Base-by-base conservation (phyloP, 1,140 invertebrate species). In the Leucophenga varia region DNA sequence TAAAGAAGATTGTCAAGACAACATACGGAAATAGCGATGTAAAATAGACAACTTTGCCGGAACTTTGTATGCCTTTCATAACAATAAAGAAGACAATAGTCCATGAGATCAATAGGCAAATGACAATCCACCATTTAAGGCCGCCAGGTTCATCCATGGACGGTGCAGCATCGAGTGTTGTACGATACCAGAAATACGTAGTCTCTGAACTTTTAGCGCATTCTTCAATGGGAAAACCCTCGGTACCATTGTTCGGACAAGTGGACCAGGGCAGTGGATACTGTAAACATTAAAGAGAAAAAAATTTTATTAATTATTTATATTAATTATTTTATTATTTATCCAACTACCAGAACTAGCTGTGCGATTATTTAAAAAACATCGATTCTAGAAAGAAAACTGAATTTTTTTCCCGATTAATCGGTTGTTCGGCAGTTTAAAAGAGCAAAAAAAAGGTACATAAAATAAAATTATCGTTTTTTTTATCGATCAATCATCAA, bases 21-120 rank as follows among this genome's bases (percentile, higher is more conserved):
- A 93, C 77, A 77, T 98, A 98, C 2, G 95, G 95, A 74, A 97
- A 97, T 57, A 95, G 82, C 3, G 95, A 95, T 16, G 95, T 98
- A 77, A 97, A 94, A 70, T 97, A 98, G 19, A 95, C 91, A 52
- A 95, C 95, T 82, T 97, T 98, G 72, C 95, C 95, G 51, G 93
- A 96, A 57, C 91, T 94, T 77, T 97, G 94, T 54, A 98, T 97
- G 35, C 96, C 96, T 77, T 95, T 95, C 91, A 95, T 96, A 3
- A 98, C 92, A 69, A 96, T 97, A 69, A 95, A 90, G 79, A 96
- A 98, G 10, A 98, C 93, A 41, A 97, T 80, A 47, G 91, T 78
- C 96, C 96, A 99, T 38, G 95, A 91, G 9, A 97, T 77, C 25
- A 97, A 76, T 13, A 99, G 82, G 74, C 94, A 96, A 3, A 95